Evolutionary conservation across 2,113 vertebrate species (phyloP).

Genomic region (Brachyhypopomus occidentalis): DNA sequence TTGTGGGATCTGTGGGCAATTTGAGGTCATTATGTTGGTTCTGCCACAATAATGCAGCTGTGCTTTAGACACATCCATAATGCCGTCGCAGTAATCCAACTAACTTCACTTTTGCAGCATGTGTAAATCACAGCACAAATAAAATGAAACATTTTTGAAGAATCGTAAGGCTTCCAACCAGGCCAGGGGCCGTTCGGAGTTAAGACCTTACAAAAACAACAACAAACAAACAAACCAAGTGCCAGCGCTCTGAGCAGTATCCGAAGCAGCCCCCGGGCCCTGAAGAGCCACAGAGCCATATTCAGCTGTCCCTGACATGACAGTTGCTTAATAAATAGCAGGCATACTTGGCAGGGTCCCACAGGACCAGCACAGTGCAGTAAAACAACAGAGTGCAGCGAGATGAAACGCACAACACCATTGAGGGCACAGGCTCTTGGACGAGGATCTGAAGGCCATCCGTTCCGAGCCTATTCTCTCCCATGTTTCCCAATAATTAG

Average conservation of each 20-base stretch:
- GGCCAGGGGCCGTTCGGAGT: slow-evolving; percentile 4
- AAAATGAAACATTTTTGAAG: slow-evolving; percentile 24
- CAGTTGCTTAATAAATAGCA: slow-evolving; percentile 63
- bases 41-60: slow-evolving; percentile 36
- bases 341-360: slow-evolving; percentile 45
- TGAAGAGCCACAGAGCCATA: slow-evolving; percentile 31
- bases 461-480: slow-evolving; percentile 61
- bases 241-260: slow-evolving; percentile 38
- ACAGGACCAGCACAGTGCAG: slow-evolving; percentile 57
- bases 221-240: slow-evolving; percentile 6
- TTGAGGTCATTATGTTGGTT: slow-evolving; percentile 48
- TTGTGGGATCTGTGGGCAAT: slow-evolving; percentile 47
- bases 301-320: slow-evolving; percentile 55
- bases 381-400: slow-evolving; percentile 59
- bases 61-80: slow-evolving; percentile 41
- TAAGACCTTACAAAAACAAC: slow-evolving; percentile 24
- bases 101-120: slow-evolving; percentile 30
- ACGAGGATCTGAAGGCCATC: slow-evolving; percentile 74
- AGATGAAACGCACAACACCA: slow-evolving; percentile 71
- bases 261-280: slow-evolving; percentile 36
- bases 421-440: slow-evolving; percentile 72
- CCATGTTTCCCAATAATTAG: slow-evolving; percentile 76
- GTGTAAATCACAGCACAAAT: slow-evolving; percentile 42
- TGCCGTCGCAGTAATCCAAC: slow-evolving; percentile 4
- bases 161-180: slow-evolving; percentile 40